Evolutionary conservation across 2,113 vertebrate genomes (phyloP), one percentile per base, ranked within the genome.

Genomic region (Empidonax alnorum): DNA sequence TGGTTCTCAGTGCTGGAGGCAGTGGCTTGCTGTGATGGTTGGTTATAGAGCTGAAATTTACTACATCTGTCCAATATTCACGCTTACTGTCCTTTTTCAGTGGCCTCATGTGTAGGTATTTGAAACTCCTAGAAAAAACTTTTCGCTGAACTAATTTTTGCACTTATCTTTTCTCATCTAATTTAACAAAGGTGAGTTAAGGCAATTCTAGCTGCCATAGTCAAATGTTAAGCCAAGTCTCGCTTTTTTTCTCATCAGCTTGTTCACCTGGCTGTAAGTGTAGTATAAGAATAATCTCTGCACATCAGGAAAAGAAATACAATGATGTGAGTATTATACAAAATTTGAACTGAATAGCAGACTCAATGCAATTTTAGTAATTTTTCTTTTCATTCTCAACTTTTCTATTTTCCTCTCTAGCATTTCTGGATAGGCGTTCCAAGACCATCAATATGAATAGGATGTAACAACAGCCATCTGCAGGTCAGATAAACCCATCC

Each of bases 401-500:
- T 96, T 92, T 91, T 94, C 71, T 97, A 79, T 96, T 93, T 96
- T 73, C 28, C 91, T 90, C 81, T 73, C 20, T 84, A 98, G 95
- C 97, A 98, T 96, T 98, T 98, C 96, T 96, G 98, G 96, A 97
- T 97, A 97, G 98, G 76, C 47, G 31, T 98, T 97, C 98, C 93
- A 96, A 98, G 97, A 37, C 47, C 41, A 94, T 98, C 98, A 95
- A 84, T 98, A 90, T 98, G 94, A 95, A 97, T 97, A 94, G 93
- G 96, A 98, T 90, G 95, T 98, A 97, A 98, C 97, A 98, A 98
- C 98, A 96, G 96, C 95, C 97, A 98, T 98, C 98, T 99, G 98
- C 97, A 98, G 98, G 97, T 98, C 98, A 97, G 97, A 98, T 97
- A 98, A 98, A 98, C 96, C 95, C 96, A 98, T 98, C 97, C 96